These are phyloP conservation scores for Armadillidium nasatum DNA, from an alignment of 1,140 invertebrate species.

Conservation along the genomic window DNA sequence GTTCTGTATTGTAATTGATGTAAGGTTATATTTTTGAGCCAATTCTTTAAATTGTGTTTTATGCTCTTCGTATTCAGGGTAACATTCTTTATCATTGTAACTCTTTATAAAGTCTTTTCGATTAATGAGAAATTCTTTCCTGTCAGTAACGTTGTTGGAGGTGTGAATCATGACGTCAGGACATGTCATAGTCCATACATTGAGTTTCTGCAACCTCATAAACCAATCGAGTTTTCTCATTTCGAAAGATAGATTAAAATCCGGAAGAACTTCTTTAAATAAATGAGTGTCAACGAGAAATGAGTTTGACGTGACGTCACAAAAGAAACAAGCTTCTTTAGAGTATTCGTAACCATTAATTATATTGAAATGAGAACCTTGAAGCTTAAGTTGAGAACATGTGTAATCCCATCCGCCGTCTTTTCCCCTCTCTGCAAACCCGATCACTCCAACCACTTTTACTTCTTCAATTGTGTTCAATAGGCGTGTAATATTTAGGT, in stretches of 20 bases:
- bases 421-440: conserved; percentile 33
- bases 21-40: conserved; percentile 38
- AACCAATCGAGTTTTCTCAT: conserved; percentile 33
- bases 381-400: conserved; percentile 30
- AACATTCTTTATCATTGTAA: conserved; percentile 28
- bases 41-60: conserved; percentile 36
- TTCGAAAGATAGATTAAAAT: conserved; percentile 26
- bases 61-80: conserved; percentile 23
- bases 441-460: conserved; percentile 36
- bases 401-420: conserved; percentile 37
- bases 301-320: conserved; percentile 34
- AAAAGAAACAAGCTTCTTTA: conserved; percentile 35
- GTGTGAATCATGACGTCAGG: conserved; percentile 39
- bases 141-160: conserved; percentile 3
- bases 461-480: conserved; percentile 23
- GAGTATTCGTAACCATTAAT: conserved; percentile 40
- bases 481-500: conserved; percentile 31
- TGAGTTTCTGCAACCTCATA: conserved; percentile 33
- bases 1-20: conserved; percentile 30
- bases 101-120: conserved; percentile 31
- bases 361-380: conserved; percentile 27
- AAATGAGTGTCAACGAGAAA: conserved; percentile 34
- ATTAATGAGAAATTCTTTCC: neutral
- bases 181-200: conserved; percentile 33
- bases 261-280: conserved; percentile 30